phyloP scores from a whole-genome alignment of 2,113 vertebrate species.

The human region GRCh38 chr12:59306001-59306500 shows the following conservation, averaged over 20 bases:
- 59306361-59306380: background rate
- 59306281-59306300: conserved; percentile 50
- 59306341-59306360: conserved; percentile 25
- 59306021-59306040: background rate
- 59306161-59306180: background rate
- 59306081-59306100: background rate
- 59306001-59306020: background rate
- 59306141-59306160: background rate
- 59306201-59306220: conserved; percentile 38
- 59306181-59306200: background rate
- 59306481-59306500: background rate
- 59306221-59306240: background rate
- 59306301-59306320: background rate
- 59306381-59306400: background rate
- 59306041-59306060: background rate
- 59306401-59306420: background rate
- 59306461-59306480: background rate
- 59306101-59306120: background rate
- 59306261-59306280: background rate
- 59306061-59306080: background rate
- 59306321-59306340: background rate
- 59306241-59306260: background rate
- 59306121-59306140: background rate
- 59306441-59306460: background rate
- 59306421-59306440: background rate